phyloP scores from a whole-genome alignment of 2,888 invertebrate genomes.

The Terebella lapidaria region DNA sequence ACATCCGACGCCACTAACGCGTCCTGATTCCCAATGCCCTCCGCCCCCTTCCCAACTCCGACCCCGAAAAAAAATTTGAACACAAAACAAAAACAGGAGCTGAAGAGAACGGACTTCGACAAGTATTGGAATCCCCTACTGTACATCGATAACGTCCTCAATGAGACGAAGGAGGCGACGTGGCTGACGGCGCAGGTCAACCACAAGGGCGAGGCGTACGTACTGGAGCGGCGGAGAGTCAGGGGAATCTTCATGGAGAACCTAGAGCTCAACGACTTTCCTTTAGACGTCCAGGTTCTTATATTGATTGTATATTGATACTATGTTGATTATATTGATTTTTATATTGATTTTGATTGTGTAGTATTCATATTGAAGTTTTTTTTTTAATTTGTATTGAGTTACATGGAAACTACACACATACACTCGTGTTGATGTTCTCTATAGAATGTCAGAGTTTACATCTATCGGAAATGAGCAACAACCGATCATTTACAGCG shows the following conservation, averaged over 20 bases:
- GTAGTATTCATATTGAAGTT: background rate
- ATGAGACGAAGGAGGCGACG: conserved; percentile 32
- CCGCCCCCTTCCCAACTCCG: no score
- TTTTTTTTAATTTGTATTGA: no score
- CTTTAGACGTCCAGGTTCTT: conserved; percentile 30
- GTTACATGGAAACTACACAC: no score
- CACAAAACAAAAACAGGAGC: conserved; percentile 25
- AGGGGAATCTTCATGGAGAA: conserved; percentile 33
- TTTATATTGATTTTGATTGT: background rate
- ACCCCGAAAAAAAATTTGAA: no score
- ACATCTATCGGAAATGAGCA: no score
- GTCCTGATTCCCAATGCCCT: no score
- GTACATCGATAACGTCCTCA: conserved; percentile 35
- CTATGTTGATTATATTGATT: background rate
- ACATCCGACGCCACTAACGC: no score
- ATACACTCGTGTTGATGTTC: no score
- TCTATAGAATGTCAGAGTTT: no score
- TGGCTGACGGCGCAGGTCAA: conserved; percentile 27
- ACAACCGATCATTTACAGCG: no score
- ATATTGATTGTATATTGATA: background rate
- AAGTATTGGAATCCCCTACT: conserved; percentile 36
- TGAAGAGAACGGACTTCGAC: conserved; percentile 27
- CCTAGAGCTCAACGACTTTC: conserved; percentile 29
- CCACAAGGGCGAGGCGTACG: conserved; percentile 22
- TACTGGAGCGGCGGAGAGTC: conserved; percentile 29